These are phyloP conservation scores for Pipistrellus pygmaeus DNA, from an alignment of 2,797 vertebrate genomes.

Conservation along the genomic window DNA sequence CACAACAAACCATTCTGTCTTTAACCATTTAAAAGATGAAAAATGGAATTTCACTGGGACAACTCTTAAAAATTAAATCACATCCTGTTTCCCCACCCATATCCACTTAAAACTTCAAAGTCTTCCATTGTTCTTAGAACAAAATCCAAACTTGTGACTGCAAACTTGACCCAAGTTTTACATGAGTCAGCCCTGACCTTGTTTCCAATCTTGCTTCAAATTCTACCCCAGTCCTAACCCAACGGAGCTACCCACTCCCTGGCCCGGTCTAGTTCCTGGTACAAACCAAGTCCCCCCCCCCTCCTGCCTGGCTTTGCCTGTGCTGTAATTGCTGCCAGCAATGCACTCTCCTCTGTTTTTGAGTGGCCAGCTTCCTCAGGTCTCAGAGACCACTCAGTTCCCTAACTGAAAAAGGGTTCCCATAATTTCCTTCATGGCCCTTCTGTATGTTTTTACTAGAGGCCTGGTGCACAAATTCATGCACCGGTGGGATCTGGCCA, in stretches of 20 bases:
- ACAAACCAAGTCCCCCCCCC: rapidly evolving
- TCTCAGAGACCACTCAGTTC: background rate
- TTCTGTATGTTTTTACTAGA: background rate
- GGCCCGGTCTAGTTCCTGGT: background rate
- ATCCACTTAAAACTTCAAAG: conserved; percentile 2
- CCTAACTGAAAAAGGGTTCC: background rate
- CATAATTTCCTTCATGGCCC: background rate
- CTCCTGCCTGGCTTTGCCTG: background rate
- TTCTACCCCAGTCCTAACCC: too few species aligned
- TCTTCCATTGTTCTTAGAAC: background rate
- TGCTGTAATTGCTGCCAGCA: background rate
- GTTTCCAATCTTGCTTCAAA: rapidly evolving
- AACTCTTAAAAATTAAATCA: conserved; percentile 48
- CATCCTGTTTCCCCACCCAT: background rate
- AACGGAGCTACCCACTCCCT: background rate
- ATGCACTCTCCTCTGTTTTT: background rate
- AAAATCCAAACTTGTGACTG: background rate
- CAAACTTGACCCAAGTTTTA: background rate
- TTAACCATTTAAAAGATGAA: background rate
- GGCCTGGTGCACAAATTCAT: too few species aligned
- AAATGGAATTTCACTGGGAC: background rate
- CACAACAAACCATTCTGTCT: background rate
- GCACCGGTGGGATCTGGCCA: too few species aligned
- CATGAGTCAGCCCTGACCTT: background rate
- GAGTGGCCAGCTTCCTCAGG: background rate